These are phyloP conservation scores for Acleris literana DNA, from an alignment of 2,888 invertebrate genomes.

Conservation along the genomic window DNA sequence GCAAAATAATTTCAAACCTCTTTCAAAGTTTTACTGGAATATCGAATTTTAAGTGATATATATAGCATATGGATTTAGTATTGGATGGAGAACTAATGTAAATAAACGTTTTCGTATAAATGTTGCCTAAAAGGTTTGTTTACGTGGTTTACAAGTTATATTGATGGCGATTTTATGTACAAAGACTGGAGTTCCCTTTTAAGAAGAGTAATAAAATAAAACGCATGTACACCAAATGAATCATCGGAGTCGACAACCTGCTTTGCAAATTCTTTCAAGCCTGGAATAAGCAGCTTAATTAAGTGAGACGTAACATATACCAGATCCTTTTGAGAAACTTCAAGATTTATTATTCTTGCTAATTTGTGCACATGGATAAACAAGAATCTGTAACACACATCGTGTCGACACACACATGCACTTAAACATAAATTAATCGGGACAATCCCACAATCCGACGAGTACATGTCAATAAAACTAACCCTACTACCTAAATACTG, in stretches of 20 bases:
- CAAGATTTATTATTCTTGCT: slow-evolving; percentile 12
- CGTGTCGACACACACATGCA: slow-evolving; percentile 12
- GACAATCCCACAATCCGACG: slow-evolving; percentile 15
- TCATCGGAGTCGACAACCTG: slow-evolving; percentile 12
- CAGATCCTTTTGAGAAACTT: slow-evolving; percentile 19
- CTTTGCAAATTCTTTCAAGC: slow-evolving; percentile 17
- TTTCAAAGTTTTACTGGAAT: no score
- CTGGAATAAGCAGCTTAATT: slow-evolving; percentile 27
- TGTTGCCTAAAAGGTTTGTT: no score
- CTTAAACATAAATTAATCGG: slow-evolving; percentile 17
- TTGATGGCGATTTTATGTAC: no score
- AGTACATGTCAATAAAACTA: not conserved
- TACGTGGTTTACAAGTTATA: no score
- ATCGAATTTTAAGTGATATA: no score
- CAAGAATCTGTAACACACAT: slow-evolving; percentile 14
- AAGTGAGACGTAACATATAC: slow-evolving; percentile 24
- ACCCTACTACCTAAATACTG: not conserved
- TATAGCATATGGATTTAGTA: no score
- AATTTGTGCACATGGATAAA: slow-evolving; percentile 10
- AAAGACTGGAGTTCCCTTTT: slow-evolving; percentile 8
- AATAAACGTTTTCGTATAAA: no score
- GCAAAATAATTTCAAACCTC: no score
- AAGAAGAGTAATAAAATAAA: slow-evolving; percentile 13
- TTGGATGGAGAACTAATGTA: no score
- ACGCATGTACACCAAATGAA: slow-evolving; percentile 11